Evolutionary conservation across 2,888 invertebrate genomes (phyloP), one percentile per base, ranked within the genome.

Genomic region (Caenorhabditis auriculariae): DNA sequence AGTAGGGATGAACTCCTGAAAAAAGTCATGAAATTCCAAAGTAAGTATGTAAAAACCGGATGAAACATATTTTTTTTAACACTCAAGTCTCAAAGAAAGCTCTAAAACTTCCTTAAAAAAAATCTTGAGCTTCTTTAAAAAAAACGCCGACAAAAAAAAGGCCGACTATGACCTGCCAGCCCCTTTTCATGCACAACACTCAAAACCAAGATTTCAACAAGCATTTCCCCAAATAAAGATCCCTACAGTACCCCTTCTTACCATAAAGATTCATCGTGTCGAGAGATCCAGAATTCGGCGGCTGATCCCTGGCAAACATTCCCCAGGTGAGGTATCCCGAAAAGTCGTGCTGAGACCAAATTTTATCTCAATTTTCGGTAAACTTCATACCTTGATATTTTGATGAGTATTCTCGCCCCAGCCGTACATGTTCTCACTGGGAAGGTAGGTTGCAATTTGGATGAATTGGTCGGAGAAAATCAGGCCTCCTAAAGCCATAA

Each of bases 321-420:
- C 67, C 69, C 79, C 79, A 79, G 2, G 71, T 74, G 7, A 63
- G 63, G 59, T 77, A 77, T 7, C 63, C 61, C 17, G 66, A 62
- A 55, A 79, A 67, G 53, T 78, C 74, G 56, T 79, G 79, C 72
- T 76, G 45, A 60, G 71, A 45, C 35, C 2, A 32, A 54, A 65
- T 21, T 21, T 37, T 41, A 0, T 15, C 23, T 32, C 21, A 2
- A 41, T 32, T 38, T 1, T n/a, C 17, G 15, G 15, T 23, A 9
- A 43, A 41, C 9, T n/a, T 24, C 52, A 26, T 35, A 74, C 77
- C 63, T 72, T 74, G 41, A 79, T 50, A 6, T 54, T 61, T 45
- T 76, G 72, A 64, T 80, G 80, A 6, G 69, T 66, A 43, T 78
- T 69, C 53, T 80, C 80, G 32, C 80, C 80, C 66, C 77, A 77